Evolutionary conservation across 2,797 vertebrate species (phyloP).

Genomic region (Rhinatrema bivittatum): DNA sequence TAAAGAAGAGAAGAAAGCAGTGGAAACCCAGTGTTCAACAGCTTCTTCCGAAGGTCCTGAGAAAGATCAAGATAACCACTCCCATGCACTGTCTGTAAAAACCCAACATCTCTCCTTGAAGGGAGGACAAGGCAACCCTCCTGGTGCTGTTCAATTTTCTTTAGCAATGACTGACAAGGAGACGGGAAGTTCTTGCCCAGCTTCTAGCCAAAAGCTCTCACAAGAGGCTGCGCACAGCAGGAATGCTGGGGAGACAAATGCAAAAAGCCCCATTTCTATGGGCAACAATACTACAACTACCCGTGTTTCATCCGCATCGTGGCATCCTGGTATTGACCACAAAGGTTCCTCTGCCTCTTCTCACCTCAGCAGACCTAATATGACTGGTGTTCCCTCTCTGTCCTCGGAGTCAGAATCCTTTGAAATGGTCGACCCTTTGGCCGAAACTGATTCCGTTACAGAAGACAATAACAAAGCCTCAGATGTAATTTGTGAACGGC

Average conservation of each 20-base stretch:
- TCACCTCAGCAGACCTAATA: too few species aligned
- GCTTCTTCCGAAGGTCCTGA: constrained; percentile 1
- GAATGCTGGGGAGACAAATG: background rate
- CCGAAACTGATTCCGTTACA: constrained; percentile 5
- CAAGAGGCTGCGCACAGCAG: accelerated
- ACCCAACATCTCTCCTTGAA: background rate
- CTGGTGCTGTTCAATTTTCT: background rate
- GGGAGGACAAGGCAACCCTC: accelerated
- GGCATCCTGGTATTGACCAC: background rate
- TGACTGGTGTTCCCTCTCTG: background rate
- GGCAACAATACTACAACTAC: background rate
- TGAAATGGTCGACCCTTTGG: constrained; percentile 4
- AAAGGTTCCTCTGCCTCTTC: background rate
- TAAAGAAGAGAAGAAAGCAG: background rate
- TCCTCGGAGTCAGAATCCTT: background rate
- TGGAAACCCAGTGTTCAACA: constrained; percentile 12
- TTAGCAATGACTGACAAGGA: background rate
- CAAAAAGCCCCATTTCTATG: background rate
- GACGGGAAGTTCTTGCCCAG: accelerated
- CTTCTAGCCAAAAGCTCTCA: accelerated
- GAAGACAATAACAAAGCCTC: constrained; percentile 1
- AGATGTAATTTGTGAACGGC: background rate
- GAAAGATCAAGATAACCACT: accelerated
- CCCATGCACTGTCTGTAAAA: accelerated
- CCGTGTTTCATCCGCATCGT: too few species aligned